phyloP scores from a whole-genome alignment of 2,888 invertebrate species.

The Trileptium ribeirensis region DNA sequence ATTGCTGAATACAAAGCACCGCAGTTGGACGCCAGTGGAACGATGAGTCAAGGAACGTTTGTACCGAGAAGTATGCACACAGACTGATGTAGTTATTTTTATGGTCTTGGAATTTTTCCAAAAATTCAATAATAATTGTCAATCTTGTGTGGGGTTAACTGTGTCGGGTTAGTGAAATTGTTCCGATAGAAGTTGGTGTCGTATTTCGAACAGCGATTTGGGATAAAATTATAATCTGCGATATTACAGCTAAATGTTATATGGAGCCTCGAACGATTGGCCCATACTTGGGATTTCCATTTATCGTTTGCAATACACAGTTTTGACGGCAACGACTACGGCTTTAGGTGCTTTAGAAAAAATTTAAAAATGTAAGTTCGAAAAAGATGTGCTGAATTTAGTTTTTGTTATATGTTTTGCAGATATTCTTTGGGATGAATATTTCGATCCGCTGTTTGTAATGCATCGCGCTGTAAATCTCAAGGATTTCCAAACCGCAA shows the following conservation, averaged over 20 bases:
- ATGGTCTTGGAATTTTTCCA: too few species aligned
- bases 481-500: constrained; percentile 82
- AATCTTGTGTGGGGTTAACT: too few species aligned
- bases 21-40: constrained; percentile 70
- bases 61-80: constrained; percentile 60
- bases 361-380: neutral
- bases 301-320: too few species aligned
- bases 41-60: constrained; percentile 72
- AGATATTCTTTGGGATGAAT: constrained; percentile 76
- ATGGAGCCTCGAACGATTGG: too few species aligned
- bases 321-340: neutral
- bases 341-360: neutral
- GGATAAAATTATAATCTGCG: too few species aligned
- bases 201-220: too few species aligned
- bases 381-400: neutral
- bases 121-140: too few species aligned
- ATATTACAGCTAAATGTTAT: too few species aligned
- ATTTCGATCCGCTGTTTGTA: constrained; percentile 89
- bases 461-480: constrained; percentile 80
- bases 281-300: too few species aligned
- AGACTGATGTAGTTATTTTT: too few species aligned
- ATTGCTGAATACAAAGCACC: constrained; percentile 79
- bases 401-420: neutral
- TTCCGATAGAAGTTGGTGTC: too few species aligned
- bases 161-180: too few species aligned